Evolutionary conservation across 2,888 invertebrate species (phyloP).

Genomic region (Tetragnatha montana): DNA sequence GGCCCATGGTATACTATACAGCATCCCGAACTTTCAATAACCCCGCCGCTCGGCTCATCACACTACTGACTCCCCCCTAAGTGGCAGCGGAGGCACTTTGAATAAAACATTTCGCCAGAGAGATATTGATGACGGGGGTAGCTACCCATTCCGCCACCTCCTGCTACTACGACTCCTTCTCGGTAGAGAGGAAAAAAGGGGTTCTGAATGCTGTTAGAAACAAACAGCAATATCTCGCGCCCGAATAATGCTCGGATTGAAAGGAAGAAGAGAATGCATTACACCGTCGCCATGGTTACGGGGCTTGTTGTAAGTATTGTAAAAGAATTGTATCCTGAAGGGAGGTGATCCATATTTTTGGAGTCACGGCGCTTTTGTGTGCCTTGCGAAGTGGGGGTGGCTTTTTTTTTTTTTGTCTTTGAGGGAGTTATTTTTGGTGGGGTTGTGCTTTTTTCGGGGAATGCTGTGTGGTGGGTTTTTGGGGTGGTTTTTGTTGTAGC

Average conservation of each 20-base stretch:
- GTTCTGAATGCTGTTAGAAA: constrained; percentile 20
- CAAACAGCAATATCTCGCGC: constrained; percentile 5
- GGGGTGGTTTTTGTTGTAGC: neutral
- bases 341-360: constrained; percentile 54
- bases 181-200: too few species aligned
- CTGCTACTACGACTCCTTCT: neutral
- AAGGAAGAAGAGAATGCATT: constrained; percentile 6
- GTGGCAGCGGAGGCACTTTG: neutral
- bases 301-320: neutral
- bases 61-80: neutral
- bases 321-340: neutral
- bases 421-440: too few species aligned
- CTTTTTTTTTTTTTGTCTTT: too few species aligned
- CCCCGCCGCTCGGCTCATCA: neutral
- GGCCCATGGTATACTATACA: too few species aligned
- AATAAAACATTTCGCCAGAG: constrained; percentile 17
- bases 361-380: neutral
- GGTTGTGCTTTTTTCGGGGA: too few species aligned
- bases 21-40: neutral
- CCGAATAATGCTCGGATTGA: constrained; percentile 45
- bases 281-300: constrained; percentile 17
- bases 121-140: constrained; percentile 28
- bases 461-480: neutral
- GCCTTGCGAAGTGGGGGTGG: too few species aligned
- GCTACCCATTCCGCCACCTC: neutral